Evolutionary conservation across 2,113 vertebrate species (phyloP).

Genomic region (Mustela nigripes): DNA sequence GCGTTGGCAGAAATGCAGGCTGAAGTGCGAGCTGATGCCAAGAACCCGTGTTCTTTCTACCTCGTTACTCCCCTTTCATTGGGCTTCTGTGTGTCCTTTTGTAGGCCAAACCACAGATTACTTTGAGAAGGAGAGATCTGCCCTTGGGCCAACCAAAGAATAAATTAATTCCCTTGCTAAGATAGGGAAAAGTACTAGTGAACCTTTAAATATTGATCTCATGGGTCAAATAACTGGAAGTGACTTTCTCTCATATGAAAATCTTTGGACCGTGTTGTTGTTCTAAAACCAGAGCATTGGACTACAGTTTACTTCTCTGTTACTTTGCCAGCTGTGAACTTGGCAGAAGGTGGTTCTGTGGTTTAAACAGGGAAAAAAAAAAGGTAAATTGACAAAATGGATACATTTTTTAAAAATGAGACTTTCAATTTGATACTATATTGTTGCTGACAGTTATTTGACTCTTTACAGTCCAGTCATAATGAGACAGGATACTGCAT

Average conservation of each 20-base stretch:
- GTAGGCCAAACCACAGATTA: background rate
- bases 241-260: conserved; percentile 13
- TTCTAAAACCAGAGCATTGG: background rate
- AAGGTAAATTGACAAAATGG: background rate
- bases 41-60: background rate
- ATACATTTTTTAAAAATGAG: background rate
- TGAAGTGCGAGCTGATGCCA: background rate
- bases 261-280: background rate
- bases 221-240: background rate
- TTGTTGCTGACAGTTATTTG: conserved; percentile 63
- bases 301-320: background rate
- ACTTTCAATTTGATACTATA: background rate
- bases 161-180: background rate
- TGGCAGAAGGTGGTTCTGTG: background rate
- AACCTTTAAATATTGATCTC: background rate
- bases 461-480: conserved; percentile 59
- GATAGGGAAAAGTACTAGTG: background rate
- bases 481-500: conserved; percentile 53
- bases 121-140: background rate
- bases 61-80: background rate
- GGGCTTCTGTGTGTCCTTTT: background rate
- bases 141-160: background rate
- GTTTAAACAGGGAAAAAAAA: background rate
- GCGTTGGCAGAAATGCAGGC: background rate
- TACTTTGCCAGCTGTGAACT: background rate